Conservation (phyloP, 2,888 invertebrate genomes). For the Luperina nickerlii region DNA sequence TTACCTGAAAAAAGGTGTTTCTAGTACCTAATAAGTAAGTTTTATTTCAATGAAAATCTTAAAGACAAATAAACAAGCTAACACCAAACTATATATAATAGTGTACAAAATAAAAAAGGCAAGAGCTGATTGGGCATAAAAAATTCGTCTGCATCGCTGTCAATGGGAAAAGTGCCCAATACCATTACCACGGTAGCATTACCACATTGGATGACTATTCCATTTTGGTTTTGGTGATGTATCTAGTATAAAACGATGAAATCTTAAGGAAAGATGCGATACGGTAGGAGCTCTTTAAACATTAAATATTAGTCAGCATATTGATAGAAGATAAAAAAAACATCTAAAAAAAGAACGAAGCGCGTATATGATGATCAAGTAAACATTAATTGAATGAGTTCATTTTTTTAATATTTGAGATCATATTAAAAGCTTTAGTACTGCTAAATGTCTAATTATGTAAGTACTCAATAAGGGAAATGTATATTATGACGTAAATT, state of each 20-base stretch:
- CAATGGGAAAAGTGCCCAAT: too few relatives aligned
- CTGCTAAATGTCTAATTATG: neutral
- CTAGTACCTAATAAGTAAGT: neutral
- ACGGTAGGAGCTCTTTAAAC: neutral
- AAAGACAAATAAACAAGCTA: neutral
- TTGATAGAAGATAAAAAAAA: neutral
- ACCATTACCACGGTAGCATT: too few relatives aligned
- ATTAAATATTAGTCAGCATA: neutral
- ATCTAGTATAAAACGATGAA: neutral
- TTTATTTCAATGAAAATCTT: neutral
- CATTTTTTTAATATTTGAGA: neutral
- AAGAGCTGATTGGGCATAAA: neutral
- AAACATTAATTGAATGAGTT: neutral
- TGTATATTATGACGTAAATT: neutral
- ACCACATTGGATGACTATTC: neutral
- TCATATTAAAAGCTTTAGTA: neutral
- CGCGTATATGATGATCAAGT: neutral
- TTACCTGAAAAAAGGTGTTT: neutral
- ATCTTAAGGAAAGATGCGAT: neutral
- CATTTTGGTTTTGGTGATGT: neutral
- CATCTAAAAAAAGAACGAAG: neutral
- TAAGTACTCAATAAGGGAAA: conserved; percentile 1
- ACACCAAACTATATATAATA: neutral
- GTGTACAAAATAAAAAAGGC: neutral
- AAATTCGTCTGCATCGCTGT: too few relatives aligned